Evolutionary conservation across 2,113 vertebrate species (phyloP).

Genomic region (Phyllopteryx taeniolatus): DNA sequence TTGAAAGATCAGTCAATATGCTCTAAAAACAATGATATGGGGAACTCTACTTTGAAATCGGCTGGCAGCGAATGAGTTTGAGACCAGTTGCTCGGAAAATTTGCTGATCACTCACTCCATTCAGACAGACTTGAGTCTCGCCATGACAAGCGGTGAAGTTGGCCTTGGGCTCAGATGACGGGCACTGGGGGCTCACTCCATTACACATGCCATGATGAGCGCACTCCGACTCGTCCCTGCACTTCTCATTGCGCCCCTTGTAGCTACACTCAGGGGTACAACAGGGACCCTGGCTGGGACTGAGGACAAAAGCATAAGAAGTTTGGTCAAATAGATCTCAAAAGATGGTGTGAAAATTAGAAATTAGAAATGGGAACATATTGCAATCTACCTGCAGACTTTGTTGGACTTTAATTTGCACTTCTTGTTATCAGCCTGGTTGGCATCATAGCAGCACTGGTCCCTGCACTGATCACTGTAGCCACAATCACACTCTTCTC

Average conservation of each 20-base stretch:
- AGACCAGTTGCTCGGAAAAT: slow-evolving; percentile 24
- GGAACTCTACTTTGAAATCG: no score
- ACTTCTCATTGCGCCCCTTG: slow-evolving; percentile 83
- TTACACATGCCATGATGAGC: slow-evolving; percentile 89
- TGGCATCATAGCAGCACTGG: slow-evolving; percentile 90
- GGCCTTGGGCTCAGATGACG: slow-evolving; percentile 86
- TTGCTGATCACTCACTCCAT: slow-evolving; percentile 78
- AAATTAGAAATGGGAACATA: not conserved
- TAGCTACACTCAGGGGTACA: slow-evolving; percentile 81
- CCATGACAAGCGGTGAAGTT: slow-evolving; percentile 96
- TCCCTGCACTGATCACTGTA: slow-evolving; percentile 98
- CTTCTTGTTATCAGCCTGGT: slow-evolving; percentile 88
- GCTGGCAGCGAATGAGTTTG: not conserved
- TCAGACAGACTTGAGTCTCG: slow-evolving; percentile 96
- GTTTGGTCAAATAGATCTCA: not conserved
- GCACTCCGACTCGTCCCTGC: slow-evolving; percentile 93
- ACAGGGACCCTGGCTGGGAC: slow-evolving; percentile 96
- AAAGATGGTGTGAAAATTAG: not conserved
- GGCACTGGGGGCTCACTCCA: slow-evolving; percentile 83
- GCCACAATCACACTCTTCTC: slow-evolving; percentile 95
- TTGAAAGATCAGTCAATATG: no score
- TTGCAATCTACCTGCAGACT: slow-evolving; percentile 83
- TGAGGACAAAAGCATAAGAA: slow-evolving; percentile 42
- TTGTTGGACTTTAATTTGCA: slow-evolving; percentile 87
- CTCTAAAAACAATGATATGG: no score